phyloP scores from a whole-genome alignment of 64 coral and sea anemone species.

The Stichodactyla mertensii region DNA sequence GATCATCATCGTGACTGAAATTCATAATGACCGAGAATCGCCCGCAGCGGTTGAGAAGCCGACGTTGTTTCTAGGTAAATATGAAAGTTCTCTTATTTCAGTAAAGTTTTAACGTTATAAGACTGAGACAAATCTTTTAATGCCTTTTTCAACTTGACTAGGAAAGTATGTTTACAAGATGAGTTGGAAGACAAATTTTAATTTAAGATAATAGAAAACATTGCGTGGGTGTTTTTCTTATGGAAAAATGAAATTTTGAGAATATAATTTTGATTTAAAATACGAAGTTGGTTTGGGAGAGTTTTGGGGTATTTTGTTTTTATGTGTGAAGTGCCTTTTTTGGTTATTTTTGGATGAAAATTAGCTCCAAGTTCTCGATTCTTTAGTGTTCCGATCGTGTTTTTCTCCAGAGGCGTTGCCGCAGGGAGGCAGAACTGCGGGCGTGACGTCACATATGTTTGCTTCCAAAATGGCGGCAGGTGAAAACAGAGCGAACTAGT shows the following conservation, averaged over 20 bases:
- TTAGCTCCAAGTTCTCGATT: neutral
- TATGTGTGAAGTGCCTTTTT: neutral
- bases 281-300: neutral
- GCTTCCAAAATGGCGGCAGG: constrained; percentile 44
- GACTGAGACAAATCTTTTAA: neutral
- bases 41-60: neutral
- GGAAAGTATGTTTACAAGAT: neutral
- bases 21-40: neutral
- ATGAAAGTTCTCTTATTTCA: neutral
- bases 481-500: constrained; percentile 19
- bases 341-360: neutral
- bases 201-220: neutral
- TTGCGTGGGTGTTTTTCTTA: neutral
- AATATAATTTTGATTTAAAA: neutral
- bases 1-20: no score
- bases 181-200: neutral
- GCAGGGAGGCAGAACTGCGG: constrained; percentile 23
- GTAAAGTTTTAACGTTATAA: neutral
- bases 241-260: neutral
- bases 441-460: constrained; percentile 33
- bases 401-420: constrained; percentile 20
- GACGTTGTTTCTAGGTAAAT: neutral
- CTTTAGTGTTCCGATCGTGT: neutral
- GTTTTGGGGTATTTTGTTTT: neutral
- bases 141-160: neutral